Base-by-base conservation (phyloP, 2,888 invertebrate species). In the Philereme vetulata region DNA sequence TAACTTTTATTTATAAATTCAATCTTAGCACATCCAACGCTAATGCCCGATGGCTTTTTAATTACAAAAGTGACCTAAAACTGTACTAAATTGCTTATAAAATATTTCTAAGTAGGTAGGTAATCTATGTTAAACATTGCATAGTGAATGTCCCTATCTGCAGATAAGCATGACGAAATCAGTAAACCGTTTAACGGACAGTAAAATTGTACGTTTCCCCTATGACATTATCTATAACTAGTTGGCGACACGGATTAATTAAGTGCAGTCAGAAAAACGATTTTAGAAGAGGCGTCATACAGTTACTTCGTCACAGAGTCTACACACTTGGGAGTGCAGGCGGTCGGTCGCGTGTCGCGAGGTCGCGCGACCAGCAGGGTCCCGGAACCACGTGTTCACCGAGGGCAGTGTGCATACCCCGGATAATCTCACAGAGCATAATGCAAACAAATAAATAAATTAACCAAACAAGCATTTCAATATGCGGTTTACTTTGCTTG, bases 361-460 rank as follows among this genome's bases (percentile, higher is more conserved):
- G 60, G 61, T 58, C 33, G 61, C 55, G 57, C 53, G 46, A 74
- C 70, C 59, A 60, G 64, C 62, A 66, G 60, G 65, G 68, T 68
- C 71, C 72, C 76, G 70, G 65, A 61, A 69, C 71, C 70, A 70
- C 67, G 62, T 59, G 51, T 54, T 60, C 51, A 34, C 46, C 32
- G 60, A 42, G 21, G 21, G 10, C 66, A 72, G 72, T 72, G 77
- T 73, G 77, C 70, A 69, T 59, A 54, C 80, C 54, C 69, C 60
- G 81, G 88, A 88, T 90, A 88, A 90, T 88, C 90, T 76, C 75
- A 65, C 72, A 73, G 71, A 82, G 76, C 88, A 82, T 84, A 21
- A 85, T 80, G 88, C 88, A 80, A 62, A 74, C 85, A 87, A 90
- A 90, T 90, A 90, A 90, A 90, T 90, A 88, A 89, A 90, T 89